Evolutionary conservation across 1,140 invertebrate genomes (phyloP), one percentile per base, ranked within the genome.

Genomic region (Nasonia vitripennis): DNA sequence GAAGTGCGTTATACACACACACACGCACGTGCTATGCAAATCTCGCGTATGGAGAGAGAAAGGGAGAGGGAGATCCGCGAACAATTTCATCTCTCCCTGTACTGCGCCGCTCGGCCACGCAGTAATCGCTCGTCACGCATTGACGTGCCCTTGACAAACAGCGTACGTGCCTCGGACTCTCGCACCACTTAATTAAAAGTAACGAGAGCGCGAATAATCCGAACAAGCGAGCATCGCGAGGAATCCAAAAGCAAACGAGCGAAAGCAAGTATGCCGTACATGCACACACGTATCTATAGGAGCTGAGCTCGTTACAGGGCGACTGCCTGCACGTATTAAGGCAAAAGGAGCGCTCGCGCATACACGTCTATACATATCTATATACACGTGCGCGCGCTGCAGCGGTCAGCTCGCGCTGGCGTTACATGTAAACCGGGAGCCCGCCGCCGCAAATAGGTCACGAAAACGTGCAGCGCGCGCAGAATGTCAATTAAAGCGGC

Each of bases 401-500:
- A 11, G 70, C 70, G 70, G 55, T 62, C 6, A 55, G 51, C 41
- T 45, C 41, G 41, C 41, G 41, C 41, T 45, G 14, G 55, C 31
- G 74, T 17, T 48, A 51, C 9, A 48, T 27, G 37, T 45, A 75
- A 34, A 75, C 37, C 12, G 23, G 23, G 27, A 70, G 37, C 10
- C n/a, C 41, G 45, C 41, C n/a, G 37, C 27, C 62, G 23, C 79
- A 81, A 81, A 81, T 81, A 70, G 79, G 62, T 81, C 79, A 81
- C 79, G 79, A 81, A 81, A 81, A 81, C 62, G 79, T 70, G 62
- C 41, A 68, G 78, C 78, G 41, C 62, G 11, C n/a, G 20, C n/a
- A 45, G 79, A 81, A 81, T 81, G 79, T 81, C 79, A 81, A 81
- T 81, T 81, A 81, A 62, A 78, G 41, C 73, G 73, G 73, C 14